Percentiles rank a stretch among this genome's conserved stretches.
Conservation (phyloP, 2,113 vertebrate genomes). For the Pygoscelis adeliae region DNA sequence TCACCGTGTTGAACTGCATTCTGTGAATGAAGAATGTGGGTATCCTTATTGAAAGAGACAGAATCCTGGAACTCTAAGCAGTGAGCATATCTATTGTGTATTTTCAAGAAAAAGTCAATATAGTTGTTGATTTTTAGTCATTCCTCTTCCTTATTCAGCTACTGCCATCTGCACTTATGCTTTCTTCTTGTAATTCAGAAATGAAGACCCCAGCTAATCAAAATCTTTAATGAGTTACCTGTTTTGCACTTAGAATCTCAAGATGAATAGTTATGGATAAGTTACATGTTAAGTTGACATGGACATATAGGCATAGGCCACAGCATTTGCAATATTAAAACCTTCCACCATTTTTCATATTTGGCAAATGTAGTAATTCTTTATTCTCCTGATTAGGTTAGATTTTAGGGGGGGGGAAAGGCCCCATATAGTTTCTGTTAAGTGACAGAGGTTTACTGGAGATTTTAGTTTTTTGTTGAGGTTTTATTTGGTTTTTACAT, state of each 20-base stretch:
- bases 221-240: background rate
- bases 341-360: background rate
- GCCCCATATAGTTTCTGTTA: background rate
- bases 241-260: background rate
- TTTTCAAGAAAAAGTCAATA: background rate
- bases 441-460: background rate
- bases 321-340: background rate
- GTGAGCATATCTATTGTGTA: fast-evolving
- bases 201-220: background rate
- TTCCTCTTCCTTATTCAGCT: background rate
- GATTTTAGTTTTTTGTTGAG: background rate
- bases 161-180: background rate
- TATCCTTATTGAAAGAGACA: background rate
- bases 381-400: background rate
- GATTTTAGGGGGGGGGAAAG: background rate
- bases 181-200: background rate
- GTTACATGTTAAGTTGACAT: background rate
- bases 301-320: background rate
- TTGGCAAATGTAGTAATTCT: background rate
- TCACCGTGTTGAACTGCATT: background rate
- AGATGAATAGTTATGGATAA: background rate
- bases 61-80: background rate
- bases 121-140: background rate
- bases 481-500: background rate
- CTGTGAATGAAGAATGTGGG: background rate